Evolutionary conservation across 2,113 vertebrate genomes (phyloP).

Genomic region (Pseudorasbora parva): DNA sequence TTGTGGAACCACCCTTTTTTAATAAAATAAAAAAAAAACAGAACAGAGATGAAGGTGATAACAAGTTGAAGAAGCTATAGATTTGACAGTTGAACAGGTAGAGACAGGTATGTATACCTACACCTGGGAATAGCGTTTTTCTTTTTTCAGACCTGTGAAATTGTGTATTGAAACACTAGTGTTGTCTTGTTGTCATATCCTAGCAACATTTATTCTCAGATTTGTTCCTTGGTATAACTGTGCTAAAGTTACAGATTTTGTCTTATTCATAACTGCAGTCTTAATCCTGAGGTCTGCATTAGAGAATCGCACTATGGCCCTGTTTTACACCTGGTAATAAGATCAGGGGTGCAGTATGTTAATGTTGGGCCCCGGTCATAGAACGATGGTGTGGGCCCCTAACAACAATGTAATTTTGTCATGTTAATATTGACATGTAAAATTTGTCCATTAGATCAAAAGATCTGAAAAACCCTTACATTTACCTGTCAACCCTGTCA

Average conservation of each 20-base stretch:
- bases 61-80: not conserved
- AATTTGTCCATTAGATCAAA: no score
- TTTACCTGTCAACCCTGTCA: no score
- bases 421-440: no score
- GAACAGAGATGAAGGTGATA: not conserved
- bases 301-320: not conserved
- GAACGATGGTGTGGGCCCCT: no score
- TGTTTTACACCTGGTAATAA: no score
- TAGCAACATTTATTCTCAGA: not conserved
- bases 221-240: not conserved
- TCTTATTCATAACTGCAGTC: not conserved
- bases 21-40: not conserved
- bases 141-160: not conserved
- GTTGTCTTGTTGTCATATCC: not conserved
- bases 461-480: no score
- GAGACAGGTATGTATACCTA: not conserved
- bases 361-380: no score
- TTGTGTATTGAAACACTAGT: not conserved
- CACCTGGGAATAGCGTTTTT: not conserved
- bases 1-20: not conserved
- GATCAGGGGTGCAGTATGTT: no score
- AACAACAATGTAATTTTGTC: no score
- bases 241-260: conserved; percentile 5
- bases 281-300: not conserved
- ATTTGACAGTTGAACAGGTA: not conserved